These are phyloP conservation scores for Balaeniceps rex DNA, from an alignment of 2,113 vertebrate genomes.

Conservation along the genomic window DNA sequence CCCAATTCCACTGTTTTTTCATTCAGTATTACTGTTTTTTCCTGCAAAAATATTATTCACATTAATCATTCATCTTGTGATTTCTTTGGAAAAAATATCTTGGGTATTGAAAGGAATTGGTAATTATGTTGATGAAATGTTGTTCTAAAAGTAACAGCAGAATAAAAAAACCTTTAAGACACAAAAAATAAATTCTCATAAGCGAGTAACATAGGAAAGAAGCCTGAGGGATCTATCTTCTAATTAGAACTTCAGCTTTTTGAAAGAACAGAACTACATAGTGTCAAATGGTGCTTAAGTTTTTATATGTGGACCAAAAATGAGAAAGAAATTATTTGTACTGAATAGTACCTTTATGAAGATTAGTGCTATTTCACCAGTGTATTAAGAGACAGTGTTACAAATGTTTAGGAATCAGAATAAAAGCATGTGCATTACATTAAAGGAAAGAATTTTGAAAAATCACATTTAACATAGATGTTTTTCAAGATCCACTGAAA, in stretches of 20 bases:
- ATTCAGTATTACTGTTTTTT: background rate
- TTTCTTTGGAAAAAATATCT: background rate
- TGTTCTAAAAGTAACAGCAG: background rate
- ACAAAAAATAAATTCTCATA: background rate
- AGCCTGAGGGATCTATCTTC: background rate
- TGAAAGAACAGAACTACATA: background rate
- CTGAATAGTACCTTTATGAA: background rate
- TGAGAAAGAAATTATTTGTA: background rate
- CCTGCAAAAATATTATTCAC: background rate
- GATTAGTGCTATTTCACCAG: background rate
- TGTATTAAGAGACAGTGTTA: background rate
- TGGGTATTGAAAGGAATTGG: background rate
- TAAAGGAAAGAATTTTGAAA: background rate
- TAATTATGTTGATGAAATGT: background rate
- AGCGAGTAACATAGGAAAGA: background rate
- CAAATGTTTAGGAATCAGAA: background rate
- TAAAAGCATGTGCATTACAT: background rate
- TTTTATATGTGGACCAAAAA: background rate
- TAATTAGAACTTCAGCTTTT: background rate
- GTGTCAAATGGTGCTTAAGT: background rate
- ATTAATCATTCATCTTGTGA: background rate
- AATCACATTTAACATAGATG: fast-evolving
- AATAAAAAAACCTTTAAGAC: background rate
- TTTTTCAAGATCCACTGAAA: background rate
- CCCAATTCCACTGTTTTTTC: background rate